Percentiles rank a stretch among this genome's conserved stretches.
Evolutionary conservation across 1,140 invertebrate species (phyloP).

Genomic region (Steinernema feltiae): DNA sequence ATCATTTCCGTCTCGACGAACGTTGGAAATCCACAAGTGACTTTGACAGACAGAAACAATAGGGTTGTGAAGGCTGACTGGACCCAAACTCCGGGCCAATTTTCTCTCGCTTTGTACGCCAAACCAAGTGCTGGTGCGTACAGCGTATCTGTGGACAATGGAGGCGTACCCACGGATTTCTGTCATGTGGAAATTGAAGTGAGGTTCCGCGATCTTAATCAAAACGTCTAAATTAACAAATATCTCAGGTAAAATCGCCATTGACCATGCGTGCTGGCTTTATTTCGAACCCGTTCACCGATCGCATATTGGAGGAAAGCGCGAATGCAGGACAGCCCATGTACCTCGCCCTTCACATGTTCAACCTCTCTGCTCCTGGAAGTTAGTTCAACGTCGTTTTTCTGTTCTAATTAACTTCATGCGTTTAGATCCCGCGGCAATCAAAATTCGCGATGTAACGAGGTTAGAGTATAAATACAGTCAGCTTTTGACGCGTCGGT

Average conservation of each 20-base stretch:
- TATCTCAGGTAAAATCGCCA: too few species aligned
- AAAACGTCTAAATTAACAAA: too few species aligned
- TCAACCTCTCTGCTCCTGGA: slow-evolving; percentile 33
- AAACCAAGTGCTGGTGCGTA: slow-evolving; percentile 27
- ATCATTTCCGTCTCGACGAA: slow-evolving; percentile 7
- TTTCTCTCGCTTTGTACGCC: too few species aligned
- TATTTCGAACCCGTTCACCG: slow-evolving; percentile 21
- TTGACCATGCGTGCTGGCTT: slow-evolving; percentile 23
- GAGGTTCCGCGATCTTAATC: neutral
- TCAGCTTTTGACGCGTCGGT: slow-evolving; percentile 19
- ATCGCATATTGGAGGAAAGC: slow-evolving; percentile 20
- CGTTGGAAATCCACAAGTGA: neutral
- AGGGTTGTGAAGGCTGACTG: neutral
- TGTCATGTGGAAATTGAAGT: slow-evolving; percentile 30
- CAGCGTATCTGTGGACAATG: slow-evolving; percentile 18
- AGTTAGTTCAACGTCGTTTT: too few species aligned
- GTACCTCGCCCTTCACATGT: slow-evolving; percentile 30
- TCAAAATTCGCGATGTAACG: neutral
- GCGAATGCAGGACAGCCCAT: slow-evolving; percentile 15
- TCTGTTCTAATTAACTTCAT: neutral
- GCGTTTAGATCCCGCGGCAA: neutral
- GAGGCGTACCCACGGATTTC: slow-evolving; percentile 20
- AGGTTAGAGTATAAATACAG: neutral
- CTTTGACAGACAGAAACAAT: neutral
- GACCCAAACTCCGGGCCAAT: too few species aligned